Percentiles rank a stretch among this genome's conserved stretches.
phyloP scores from a whole-genome alignment of 37 sponge, comb jelly and placozoan species.

The Geodia barretti region DNA sequence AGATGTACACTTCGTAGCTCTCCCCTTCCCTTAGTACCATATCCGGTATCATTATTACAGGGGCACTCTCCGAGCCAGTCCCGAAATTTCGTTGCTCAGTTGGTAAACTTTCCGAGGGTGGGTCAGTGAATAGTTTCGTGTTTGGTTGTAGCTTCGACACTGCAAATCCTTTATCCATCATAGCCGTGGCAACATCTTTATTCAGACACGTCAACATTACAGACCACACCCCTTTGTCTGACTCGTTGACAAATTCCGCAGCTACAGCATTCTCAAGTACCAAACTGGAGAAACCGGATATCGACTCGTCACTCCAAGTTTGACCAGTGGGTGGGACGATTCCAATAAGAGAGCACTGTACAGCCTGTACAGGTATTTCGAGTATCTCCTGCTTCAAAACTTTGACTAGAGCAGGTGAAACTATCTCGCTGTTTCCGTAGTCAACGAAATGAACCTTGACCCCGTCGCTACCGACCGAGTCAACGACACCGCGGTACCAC shows the following conservation, averaged over 20 bases:
- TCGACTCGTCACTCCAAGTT: constrained; percentile 13
- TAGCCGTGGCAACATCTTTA: not conserved
- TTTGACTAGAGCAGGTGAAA: constrained; percentile 5
- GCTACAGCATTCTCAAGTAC: constrained; percentile 27
- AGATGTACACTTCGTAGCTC: constrained; percentile 47
- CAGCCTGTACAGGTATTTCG: constrained; percentile 42
- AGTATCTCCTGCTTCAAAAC: constrained; percentile 24
- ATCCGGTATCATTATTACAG: not conserved
- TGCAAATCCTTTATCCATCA: constrained; percentile 3
- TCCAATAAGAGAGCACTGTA: constrained; percentile 27
- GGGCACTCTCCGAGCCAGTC: too few species aligned
- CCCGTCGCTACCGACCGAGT: not conserved
- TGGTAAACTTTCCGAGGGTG: not conserved
- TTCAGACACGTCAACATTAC: constrained; percentile 30
- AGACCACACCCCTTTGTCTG: constrained; percentile 8
- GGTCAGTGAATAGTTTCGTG: not conserved
- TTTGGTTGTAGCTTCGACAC: not conserved
- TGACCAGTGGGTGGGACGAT: constrained; percentile 3
- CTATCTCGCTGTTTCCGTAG: constrained; percentile 66
- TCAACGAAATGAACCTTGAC: constrained; percentile 35
- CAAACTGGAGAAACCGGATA: constrained; percentile 14
- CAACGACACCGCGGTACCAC: constrained; percentile 53
- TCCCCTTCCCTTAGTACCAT: constrained; percentile 13
- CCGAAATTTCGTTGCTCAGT: too few species aligned
- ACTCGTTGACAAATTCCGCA: constrained; percentile 10